Conservation (phyloP, 2,888 invertebrate species). For the Brachylomia viminalis region DNA sequence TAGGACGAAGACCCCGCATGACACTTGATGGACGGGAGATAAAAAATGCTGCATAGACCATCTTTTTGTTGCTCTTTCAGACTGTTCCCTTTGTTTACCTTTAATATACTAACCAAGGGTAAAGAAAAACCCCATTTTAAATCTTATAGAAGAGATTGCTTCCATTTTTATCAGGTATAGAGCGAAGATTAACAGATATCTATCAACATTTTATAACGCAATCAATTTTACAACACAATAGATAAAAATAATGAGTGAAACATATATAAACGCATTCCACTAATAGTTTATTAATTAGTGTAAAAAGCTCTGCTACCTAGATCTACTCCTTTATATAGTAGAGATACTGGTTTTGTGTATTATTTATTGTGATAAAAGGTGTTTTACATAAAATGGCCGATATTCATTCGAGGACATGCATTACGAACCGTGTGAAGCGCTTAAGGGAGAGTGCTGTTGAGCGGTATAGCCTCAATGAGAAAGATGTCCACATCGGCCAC, state of each 20-base stretch:
- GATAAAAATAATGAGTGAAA: constrained; percentile 41
- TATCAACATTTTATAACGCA: constrained; percentile 40
- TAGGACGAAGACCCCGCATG: constrained; percentile 52
- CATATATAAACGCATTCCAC: constrained; percentile 47
- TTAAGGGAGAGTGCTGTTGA: constrained; percentile 71
- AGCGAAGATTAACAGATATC: constrained; percentile 35
- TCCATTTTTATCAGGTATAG: constrained; percentile 23
- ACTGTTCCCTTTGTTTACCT: constrained; percentile 29
- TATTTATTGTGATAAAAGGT: constrained; percentile 32
- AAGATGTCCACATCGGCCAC: constrained; percentile 76
- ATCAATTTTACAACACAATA: constrained; percentile 27
- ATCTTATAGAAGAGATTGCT: not conserved
- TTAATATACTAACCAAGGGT: constrained; percentile 6
- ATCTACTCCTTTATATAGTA: constrained; percentile 12
- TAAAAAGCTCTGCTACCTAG: constrained; percentile 5
- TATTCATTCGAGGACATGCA: constrained; percentile 55
- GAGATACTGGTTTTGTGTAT: constrained; percentile 16
- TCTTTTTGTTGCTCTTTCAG: constrained; percentile 23
- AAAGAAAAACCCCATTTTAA: constrained; percentile 11
- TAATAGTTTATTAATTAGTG: constrained; percentile 34
- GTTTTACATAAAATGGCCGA: constrained; percentile 61
- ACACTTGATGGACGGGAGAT: constrained; percentile 60
- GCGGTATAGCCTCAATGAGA: constrained; percentile 69
- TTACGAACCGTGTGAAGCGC: constrained; percentile 64
- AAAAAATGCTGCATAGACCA: constrained; percentile 46